Conservation (phyloP, 2,113 vertebrate genomes). For the Cepphus grylle region DNA sequence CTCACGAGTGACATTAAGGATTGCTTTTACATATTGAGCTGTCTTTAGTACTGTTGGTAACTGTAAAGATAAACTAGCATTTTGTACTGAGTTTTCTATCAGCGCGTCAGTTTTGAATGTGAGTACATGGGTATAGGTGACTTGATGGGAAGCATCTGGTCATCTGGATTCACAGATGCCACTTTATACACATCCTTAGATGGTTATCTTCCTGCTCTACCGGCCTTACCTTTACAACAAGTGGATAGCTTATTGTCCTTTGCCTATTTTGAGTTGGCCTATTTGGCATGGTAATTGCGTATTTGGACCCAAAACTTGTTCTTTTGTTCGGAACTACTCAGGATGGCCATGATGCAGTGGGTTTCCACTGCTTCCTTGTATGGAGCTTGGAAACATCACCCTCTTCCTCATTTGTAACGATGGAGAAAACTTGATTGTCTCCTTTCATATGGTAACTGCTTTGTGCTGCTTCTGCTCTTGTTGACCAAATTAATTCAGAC, state of each 20-base stretch:
- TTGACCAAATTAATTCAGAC: neutral
- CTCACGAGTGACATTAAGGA: neutral
- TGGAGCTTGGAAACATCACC: neutral
- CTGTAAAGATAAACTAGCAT: neutral
- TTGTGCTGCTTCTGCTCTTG: neutral
- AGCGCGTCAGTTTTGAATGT: neutral
- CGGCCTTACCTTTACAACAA: neutral
- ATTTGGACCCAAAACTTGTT: neutral
- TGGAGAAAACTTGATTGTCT: neutral
- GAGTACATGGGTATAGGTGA: neutral
- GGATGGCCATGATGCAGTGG: neutral
- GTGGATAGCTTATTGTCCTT: neutral
- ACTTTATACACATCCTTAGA: neutral
- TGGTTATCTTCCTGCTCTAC: neutral
- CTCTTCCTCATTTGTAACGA: neutral
- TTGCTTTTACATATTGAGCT: neutral
- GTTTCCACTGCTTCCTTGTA: neutral
- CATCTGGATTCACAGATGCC: neutral
- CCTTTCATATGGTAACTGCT: neutral
- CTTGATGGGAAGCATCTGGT: neutral
- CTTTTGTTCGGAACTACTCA: neutral
- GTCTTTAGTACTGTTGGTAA: neutral
- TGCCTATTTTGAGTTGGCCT: neutral
- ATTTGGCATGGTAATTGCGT: neutral
- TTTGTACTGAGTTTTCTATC: neutral